phyloP scores from a whole-genome alignment of 2,797 vertebrate genomes.

The Hydrolagus colliei region DNA sequence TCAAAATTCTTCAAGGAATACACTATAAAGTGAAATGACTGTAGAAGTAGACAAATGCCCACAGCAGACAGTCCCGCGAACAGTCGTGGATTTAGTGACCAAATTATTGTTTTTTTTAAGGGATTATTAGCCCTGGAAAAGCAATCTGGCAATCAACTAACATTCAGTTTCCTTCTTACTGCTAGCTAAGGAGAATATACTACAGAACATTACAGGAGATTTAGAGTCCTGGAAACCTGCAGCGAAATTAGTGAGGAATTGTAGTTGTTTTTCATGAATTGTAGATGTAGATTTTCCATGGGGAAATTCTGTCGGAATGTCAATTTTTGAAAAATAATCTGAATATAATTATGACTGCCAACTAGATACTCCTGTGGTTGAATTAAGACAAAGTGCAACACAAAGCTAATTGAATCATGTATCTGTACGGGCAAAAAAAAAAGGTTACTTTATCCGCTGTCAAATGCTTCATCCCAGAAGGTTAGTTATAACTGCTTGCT shows the following conservation, averaged over 20 bases:
- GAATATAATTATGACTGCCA: slow-evolving; percentile 20
- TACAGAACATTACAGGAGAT: too few species aligned
- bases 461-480: slow-evolving; percentile 51
- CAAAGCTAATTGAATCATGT: slow-evolving; percentile 57
- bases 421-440: slow-evolving; percentile 46
- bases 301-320: not conserved
- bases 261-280: not conserved
- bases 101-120: too few species aligned
- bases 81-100: too few species aligned
- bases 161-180: too few species aligned
- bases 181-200: too few species aligned
- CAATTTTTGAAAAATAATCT: not conserved
- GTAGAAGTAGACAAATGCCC: too few species aligned
- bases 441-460: slow-evolving; percentile 45
- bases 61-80: too few species aligned
- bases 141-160: too few species aligned
- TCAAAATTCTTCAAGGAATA: too few species aligned
- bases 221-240: not conserved
- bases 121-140: too few species aligned
- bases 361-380: slow-evolving; percentile 41
- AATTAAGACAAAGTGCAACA: slow-evolving; percentile 53
- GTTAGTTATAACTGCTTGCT: slow-evolving; percentile 47
- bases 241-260: not conserved
- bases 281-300: not conserved
- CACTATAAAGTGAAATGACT: too few species aligned